phyloP scores from a whole-genome alignment of 2,113 vertebrate species.

The Prunella fulvescens region DNA sequence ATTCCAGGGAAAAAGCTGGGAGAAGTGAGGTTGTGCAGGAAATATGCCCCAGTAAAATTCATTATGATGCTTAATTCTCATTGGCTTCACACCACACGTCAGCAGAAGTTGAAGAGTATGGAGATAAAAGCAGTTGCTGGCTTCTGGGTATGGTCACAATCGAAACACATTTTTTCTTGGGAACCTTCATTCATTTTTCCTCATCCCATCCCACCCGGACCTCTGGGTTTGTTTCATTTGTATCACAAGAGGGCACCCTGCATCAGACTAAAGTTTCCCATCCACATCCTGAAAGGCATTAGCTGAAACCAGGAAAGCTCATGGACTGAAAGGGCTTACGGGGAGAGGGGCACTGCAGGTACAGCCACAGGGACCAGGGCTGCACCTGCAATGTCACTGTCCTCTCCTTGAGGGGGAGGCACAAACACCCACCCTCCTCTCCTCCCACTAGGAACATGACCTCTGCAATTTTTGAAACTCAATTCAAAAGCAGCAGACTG shows the following conservation, averaged over 20 bases:
- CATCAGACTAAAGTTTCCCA: background rate
- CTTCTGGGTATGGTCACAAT: background rate
- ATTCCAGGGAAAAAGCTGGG: background rate
- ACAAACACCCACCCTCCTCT: background rate
- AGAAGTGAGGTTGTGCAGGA: background rate
- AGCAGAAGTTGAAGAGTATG: background rate
- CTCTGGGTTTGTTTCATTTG: background rate
- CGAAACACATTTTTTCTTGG: background rate
- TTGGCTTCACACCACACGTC: background rate
- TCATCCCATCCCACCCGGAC: accelerated
- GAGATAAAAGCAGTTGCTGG: background rate
- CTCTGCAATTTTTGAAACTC: background rate
- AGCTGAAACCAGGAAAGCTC: background rate
- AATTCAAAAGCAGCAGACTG: background rate
- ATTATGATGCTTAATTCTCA: background rate
- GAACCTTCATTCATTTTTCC: background rate
- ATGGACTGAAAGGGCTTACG: accelerated
- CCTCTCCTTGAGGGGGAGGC: background rate
- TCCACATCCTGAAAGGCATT: background rate
- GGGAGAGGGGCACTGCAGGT: background rate
- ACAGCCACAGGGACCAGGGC: background rate
- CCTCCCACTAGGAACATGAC: background rate
- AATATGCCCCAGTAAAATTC: background rate
- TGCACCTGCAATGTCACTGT: background rate
- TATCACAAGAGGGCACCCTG: background rate